Conservation (phyloP, 2,888 invertebrate genomes). For the Azorinus chamasolen region DNA sequence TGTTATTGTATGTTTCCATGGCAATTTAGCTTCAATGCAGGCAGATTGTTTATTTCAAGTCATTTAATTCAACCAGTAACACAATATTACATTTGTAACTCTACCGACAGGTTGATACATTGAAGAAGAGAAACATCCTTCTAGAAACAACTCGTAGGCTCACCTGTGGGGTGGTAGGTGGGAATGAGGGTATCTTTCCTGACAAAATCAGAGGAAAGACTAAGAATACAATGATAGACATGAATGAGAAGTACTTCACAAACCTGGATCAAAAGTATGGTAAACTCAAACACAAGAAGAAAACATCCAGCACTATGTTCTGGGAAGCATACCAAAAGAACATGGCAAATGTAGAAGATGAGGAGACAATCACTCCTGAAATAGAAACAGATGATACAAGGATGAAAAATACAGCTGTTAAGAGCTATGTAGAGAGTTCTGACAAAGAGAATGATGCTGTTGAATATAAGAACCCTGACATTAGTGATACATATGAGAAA, state of each 20-base stretch:
- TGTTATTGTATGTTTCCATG: too few species aligned
- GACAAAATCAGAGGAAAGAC: not conserved
- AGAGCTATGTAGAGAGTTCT: not conserved
- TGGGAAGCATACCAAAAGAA: not conserved
- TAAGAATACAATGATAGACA: too few species aligned
- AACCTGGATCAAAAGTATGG: constrained; percentile 25
- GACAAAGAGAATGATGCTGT: not conserved
- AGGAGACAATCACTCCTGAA: not conserved
- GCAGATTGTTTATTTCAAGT: too few species aligned
- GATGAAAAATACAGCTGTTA: not conserved
- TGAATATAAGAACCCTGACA: too few species aligned
- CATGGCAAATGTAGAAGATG: not conserved
- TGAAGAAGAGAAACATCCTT: constrained; percentile 89
- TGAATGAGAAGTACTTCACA: constrained; percentile 1
- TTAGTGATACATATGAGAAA: too few species aligned
- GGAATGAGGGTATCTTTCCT: constrained; percentile 34
- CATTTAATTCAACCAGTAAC: too few species aligned
- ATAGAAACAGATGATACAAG: constrained; percentile 7
- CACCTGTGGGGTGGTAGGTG: constrained; percentile 88
- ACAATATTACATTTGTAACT: too few species aligned
- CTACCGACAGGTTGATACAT: constrained; percentile 91
- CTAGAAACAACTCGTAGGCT: constrained; percentile 91
- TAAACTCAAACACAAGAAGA: constrained; percentile 9
- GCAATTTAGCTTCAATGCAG: too few species aligned
- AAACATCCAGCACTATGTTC: not conserved